Percentiles rank a stretch among this genome's conserved stretches.
Conservation (phyloP, 2,113 vertebrate genomes). For the Raja brachyura region DNA sequence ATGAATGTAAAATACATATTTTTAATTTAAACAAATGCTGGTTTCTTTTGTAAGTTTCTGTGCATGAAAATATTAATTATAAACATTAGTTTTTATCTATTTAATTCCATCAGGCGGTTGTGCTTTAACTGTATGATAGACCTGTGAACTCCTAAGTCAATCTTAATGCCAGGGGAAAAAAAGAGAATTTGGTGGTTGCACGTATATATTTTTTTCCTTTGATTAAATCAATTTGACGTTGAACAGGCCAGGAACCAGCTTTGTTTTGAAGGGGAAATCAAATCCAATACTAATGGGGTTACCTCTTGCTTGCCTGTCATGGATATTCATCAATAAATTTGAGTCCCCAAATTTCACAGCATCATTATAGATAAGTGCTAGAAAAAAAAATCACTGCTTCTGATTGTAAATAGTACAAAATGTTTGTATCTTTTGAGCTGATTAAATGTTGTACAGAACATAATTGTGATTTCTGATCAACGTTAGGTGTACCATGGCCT, state of each 20-base stretch:
- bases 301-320: background rate
- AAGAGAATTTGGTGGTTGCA: background rate
- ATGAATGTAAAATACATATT: background rate
- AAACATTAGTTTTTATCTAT: background rate
- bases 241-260: background rate
- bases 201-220: background rate
- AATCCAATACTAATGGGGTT: background rate
- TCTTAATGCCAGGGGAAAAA: background rate
- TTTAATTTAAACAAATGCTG: background rate
- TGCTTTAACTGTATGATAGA: background rate
- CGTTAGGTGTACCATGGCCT: constrained; percentile 76
- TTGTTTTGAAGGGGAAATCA: background rate
- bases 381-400: background rate
- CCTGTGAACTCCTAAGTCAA: background rate
- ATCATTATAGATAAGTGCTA: background rate
- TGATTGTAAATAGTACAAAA: background rate
- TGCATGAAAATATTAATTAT: background rate
- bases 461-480: constrained; percentile 14
- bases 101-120: constrained; percentile 4
- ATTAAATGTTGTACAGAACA: background rate
- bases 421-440: background rate
- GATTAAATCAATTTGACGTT: background rate
- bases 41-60: background rate
- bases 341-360: background rate
- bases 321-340: background rate